Conservation (phyloP, 2,888 invertebrate species). For the Rhingia campestris region DNA sequence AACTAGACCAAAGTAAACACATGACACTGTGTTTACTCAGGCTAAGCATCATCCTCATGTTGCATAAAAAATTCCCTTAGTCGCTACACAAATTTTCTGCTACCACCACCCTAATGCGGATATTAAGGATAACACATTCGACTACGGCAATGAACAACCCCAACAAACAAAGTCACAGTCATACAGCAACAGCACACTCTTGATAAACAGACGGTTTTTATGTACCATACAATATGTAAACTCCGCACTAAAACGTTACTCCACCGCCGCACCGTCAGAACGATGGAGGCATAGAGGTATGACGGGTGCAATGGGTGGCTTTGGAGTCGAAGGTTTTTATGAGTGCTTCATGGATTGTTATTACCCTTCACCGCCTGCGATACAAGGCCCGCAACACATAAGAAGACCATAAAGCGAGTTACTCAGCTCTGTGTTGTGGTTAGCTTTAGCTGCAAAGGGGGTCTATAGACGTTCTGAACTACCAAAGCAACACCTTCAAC, state of each 20-base stretch:
- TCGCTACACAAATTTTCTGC: conserved; percentile 40
- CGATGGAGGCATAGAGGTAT: conserved; percentile 8
- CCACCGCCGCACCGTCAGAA: not conserved
- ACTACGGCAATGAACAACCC: conserved; percentile 29
- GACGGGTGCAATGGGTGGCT: conserved; percentile 24
- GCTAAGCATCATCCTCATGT: conserved; percentile 26
- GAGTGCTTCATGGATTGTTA: conserved; percentile 66
- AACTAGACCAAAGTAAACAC: conserved; percentile 28
- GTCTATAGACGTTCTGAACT: conserved; percentile 49
- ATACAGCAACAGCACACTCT: conserved; percentile 15
- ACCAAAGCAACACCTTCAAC: conserved; percentile 73
- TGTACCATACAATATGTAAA: conserved; percentile 57
- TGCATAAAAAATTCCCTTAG: conserved; percentile 62
- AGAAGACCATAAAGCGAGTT: conserved; percentile 58
- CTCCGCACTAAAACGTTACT: conserved; percentile 41
- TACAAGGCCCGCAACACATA: conserved; percentile 37
- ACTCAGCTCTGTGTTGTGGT: conserved; percentile 67
- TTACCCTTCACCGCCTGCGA: conserved; percentile 64
- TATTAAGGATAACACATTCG: conserved; percentile 66
- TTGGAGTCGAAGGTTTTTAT: conserved; percentile 56
- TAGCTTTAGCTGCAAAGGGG: conserved; percentile 22
- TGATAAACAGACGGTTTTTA: conserved; percentile 69
- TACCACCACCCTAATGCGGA: conserved; percentile 58
- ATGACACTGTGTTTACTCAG: conserved; percentile 11
- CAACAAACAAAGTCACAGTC: conserved; percentile 58